Conservation (phyloP, 2,113 vertebrate species). For the Clarias magur region DNA sequence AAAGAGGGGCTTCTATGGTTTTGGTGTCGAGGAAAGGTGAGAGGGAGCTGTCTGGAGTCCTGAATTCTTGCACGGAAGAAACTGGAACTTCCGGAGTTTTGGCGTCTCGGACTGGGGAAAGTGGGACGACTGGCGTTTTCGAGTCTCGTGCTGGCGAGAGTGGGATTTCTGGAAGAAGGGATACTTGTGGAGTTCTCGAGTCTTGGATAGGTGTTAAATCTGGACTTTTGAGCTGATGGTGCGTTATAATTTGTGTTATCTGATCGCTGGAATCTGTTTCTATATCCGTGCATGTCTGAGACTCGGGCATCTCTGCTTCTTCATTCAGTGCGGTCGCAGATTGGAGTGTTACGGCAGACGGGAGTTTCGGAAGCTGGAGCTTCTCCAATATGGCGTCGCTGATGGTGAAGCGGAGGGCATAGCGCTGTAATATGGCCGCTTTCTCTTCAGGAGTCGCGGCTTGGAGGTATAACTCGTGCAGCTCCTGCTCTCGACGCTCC, state of each 20-base stretch:
- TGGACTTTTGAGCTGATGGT: slow-evolving; percentile 46
- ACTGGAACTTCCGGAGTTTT: neutral
- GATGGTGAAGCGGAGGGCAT: slow-evolving; percentile 95
- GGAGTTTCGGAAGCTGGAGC: slow-evolving; percentile 85
- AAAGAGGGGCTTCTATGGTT: slow-evolving; percentile 49
- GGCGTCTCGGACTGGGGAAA: neutral
- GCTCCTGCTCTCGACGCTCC: slow-evolving; percentile 85
- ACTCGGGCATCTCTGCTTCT: slow-evolving; percentile 56
- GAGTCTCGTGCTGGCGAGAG: neutral
- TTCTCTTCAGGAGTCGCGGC: slow-evolving; percentile 90
- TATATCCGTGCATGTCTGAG: slow-evolving; percentile 55
- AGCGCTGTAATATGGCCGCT: slow-evolving; percentile 88
- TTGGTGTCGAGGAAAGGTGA: neutral
- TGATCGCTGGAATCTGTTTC: slow-evolving; percentile 58
- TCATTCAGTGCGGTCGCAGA: neutral
- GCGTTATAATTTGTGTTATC: slow-evolving; percentile 59
- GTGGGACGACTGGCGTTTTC: neutral
- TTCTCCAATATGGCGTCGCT: slow-evolving; percentile 94
- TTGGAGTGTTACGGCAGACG: slow-evolving; percentile 49
- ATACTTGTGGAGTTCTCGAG: neutral
- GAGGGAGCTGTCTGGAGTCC: no score
- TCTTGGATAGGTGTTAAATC: slow-evolving; percentile 16
- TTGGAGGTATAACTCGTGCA: slow-evolving; percentile 87
- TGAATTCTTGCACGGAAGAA: neutral
- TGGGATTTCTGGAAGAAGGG: neutral